These are phyloP conservation scores for Vidua macroura DNA, from an alignment of 2,113 vertebrate genomes.

Conservation along the genomic window DNA sequence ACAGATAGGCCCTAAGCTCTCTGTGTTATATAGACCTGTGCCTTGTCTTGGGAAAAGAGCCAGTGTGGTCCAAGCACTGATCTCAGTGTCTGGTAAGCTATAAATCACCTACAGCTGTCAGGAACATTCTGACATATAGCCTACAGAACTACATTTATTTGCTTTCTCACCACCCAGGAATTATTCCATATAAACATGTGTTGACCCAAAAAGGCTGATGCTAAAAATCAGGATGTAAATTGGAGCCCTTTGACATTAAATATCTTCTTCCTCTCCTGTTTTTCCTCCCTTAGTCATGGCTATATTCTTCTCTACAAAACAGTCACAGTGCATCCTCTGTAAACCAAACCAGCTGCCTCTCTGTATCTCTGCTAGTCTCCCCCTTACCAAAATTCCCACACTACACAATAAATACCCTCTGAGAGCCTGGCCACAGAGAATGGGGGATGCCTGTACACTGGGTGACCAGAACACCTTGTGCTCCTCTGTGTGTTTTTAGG, in stretches of 20 bases:
- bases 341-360: neutral
- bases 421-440: neutral
- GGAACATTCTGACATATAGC: neutral
- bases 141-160: neutral
- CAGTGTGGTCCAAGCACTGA: constrained; percentile 2
- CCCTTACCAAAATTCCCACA: neutral
- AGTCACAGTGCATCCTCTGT: neutral
- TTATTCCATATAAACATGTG: neutral
- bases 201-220: neutral
- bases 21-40: neutral
- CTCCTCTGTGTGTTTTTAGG: neutral
- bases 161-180: neutral
- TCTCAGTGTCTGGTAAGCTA: constrained; percentile 6
- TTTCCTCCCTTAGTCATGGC: neutral
- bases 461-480: neutral
- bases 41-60: constrained; percentile 1
- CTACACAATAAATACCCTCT: neutral
- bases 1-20: neutral
- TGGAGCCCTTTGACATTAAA: neutral
- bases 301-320: neutral
- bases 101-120: constrained; percentile 23
- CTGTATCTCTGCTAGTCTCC: neutral
- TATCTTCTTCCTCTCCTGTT: neutral
- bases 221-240: neutral
- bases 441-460: neutral